Percentiles rank a stretch among this genome's conserved stretches.
Conservation (phyloP, 2,113 vertebrate genomes). For the Rhea pennata region DNA sequence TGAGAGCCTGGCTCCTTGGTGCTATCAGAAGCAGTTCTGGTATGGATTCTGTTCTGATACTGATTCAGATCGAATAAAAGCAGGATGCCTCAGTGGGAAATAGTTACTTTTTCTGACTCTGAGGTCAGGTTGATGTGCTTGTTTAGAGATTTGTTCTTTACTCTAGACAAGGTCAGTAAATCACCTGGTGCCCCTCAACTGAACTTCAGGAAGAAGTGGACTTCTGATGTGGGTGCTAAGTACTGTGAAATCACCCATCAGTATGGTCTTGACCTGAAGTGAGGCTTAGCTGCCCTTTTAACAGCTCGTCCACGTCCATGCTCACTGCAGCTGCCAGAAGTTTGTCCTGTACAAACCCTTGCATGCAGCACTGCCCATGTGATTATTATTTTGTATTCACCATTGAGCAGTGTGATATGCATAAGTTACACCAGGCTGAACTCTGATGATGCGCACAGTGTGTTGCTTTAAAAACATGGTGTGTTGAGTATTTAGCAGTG, state of each 20-base stretch:
- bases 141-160: background rate
- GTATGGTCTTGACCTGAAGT: rapidly evolving
- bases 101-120: background rate
- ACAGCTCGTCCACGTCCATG: background rate
- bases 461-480: background rate
- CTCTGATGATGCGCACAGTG: background rate
- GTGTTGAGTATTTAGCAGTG: background rate
- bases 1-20: background rate
- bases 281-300: background rate
- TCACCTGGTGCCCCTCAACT: background rate
- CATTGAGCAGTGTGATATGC: background rate
- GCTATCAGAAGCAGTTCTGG: too few species aligned
- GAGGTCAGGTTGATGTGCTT: background rate
- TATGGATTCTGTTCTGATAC: background rate
- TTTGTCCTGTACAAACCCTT: too few species aligned
- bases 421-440: background rate
- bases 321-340: background rate
- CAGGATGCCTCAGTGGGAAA: rapidly evolving
- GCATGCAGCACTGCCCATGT: rapidly evolving
- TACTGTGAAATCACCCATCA: background rate
- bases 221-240: background rate
- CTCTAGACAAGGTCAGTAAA: rapidly evolving
- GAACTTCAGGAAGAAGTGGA: background rate
- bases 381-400: background rate
- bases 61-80: background rate